Evolutionary conservation across 2,797 vertebrate genomes (phyloP).

Genomic region (Eleutherodactylus coqui): DNA sequence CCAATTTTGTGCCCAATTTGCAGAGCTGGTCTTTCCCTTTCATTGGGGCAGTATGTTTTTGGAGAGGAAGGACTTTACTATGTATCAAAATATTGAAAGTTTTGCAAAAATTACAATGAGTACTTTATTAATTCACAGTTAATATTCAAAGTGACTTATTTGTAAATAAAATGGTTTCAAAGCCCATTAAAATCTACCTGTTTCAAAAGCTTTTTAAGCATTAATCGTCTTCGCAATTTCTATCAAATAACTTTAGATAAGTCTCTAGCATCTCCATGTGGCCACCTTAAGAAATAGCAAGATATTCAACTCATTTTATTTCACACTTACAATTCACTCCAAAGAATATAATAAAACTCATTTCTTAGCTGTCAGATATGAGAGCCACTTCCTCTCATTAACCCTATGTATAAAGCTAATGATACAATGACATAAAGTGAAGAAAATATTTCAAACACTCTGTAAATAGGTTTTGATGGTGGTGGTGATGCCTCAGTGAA

Average conservation of each 20-base stretch:
- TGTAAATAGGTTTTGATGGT: too few species aligned
- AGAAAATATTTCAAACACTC: too few species aligned
- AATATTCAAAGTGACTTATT: background rate
- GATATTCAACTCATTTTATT: background rate
- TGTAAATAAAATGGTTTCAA: background rate
- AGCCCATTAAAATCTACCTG: background rate
- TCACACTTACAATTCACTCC: background rate
- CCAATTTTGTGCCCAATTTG: too few species aligned
- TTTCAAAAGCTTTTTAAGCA: background rate
- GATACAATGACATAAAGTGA: background rate
- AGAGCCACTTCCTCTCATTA: background rate
- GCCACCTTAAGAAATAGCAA: background rate
- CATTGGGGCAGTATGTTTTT: background rate
- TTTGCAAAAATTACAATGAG: background rate
- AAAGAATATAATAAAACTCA: background rate
- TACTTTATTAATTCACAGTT: background rate
- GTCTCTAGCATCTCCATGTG: constrained; percentile 42
- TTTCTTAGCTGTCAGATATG: background rate
- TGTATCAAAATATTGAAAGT: background rate
- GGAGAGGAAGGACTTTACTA: background rate
- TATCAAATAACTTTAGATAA: background rate
- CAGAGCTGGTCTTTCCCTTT: too few species aligned
- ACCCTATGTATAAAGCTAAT: background rate
- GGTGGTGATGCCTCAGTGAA: too few species aligned
- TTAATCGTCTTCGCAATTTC: background rate